Evolutionary conservation across 2,113 vertebrate genomes (phyloP).

Genomic region (Sceloporus tristichus): DNA sequence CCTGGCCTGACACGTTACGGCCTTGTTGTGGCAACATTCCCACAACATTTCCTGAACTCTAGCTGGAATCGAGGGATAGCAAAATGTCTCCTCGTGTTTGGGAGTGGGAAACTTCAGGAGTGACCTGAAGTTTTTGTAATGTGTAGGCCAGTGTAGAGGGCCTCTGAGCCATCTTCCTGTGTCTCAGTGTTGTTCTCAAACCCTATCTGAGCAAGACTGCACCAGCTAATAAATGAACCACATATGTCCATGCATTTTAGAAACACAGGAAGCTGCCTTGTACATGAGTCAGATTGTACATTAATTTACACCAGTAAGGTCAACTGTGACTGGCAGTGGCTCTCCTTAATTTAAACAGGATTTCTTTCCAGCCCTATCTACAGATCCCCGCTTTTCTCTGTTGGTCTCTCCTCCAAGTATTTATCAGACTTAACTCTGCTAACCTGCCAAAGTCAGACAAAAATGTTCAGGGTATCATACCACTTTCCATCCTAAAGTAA

Average conservation of each 20-base stretch:
- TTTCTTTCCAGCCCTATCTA: too few relatives aligned
- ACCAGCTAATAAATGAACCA: background rate
- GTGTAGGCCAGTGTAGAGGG: background rate
- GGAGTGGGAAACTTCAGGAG: background rate
- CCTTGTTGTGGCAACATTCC: background rate
- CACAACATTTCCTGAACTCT: constrained; percentile 7
- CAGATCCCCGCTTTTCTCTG: too few relatives aligned
- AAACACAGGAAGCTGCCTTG: background rate
- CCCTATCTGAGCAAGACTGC: background rate
- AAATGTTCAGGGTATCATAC: background rate
- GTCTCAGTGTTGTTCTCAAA: background rate
- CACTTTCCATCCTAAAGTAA: background rate
- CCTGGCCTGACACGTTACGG: too few relatives aligned
- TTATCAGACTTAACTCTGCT: too few relatives aligned
- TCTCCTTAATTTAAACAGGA: too few relatives aligned
- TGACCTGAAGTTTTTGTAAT: rapidly evolving
- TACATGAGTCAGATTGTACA: too few relatives aligned
- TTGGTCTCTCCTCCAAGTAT: too few relatives aligned
- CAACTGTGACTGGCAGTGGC: too few relatives aligned
- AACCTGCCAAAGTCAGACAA: too few relatives aligned
- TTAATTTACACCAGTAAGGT: too few relatives aligned
- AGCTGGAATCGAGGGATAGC: background rate
- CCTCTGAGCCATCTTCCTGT: background rate
- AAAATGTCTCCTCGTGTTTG: background rate
- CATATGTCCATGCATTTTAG: too few relatives aligned